phyloP scores from a whole-genome alignment of 2,797 vertebrate species.

The Salmo trutta region DNA sequence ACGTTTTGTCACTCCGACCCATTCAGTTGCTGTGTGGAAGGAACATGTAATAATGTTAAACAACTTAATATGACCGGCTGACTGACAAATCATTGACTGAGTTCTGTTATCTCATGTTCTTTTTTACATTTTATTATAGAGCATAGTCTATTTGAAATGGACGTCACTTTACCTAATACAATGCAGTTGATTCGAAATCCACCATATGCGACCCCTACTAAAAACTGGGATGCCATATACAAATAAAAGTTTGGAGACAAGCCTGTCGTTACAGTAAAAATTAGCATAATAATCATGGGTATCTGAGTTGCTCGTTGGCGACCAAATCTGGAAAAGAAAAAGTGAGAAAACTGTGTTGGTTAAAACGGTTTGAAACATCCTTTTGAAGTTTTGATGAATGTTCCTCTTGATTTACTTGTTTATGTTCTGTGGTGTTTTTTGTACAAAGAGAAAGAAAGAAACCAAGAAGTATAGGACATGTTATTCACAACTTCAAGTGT shows the following conservation, averaged over 20 bases:
- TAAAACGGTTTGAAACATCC: neutral
- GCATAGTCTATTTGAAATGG: neutral
- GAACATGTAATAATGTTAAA: neutral
- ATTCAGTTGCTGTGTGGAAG: slow-evolving; percentile 77
- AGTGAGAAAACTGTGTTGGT: neutral
- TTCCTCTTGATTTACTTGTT: neutral
- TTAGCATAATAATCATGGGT: slow-evolving; percentile 65
- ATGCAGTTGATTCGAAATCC: slow-evolving; percentile 71
- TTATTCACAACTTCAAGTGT: neutral
- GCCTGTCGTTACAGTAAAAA: slow-evolving; percentile 69
- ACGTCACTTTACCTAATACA: slow-evolving; percentile 67
- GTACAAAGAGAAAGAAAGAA: neutral
- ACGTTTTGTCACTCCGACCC: slow-evolving; percentile 76
- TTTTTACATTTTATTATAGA: neutral
- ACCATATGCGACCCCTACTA: slow-evolving; percentile 66
- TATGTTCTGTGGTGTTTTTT: neutral
- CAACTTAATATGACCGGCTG: neutral
- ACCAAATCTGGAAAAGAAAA: slow-evolving; percentile 75
- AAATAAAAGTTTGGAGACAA: slow-evolving; percentile 74
- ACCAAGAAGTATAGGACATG: neutral
- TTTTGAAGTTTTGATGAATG: neutral
- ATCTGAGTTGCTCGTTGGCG: slow-evolving; percentile 71
- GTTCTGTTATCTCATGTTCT: neutral
- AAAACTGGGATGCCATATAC: slow-evolving; percentile 76
- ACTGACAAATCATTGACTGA: neutral